phyloP scores from a whole-genome alignment of 2,888 invertebrate species.

The Cataglyphis altisquamis region DNA sequence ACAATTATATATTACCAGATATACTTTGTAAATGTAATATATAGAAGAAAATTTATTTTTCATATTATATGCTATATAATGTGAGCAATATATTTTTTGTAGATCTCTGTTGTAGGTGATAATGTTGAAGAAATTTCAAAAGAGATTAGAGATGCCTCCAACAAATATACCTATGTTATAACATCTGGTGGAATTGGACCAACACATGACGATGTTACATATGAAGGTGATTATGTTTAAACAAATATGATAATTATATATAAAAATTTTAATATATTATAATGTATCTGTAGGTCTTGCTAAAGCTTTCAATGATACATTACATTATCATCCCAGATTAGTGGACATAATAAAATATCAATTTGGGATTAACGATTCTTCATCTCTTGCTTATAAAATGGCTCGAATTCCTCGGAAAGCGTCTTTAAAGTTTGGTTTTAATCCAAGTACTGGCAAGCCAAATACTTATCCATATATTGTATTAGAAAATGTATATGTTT shows the following conservation, averaged over 20 bases:
- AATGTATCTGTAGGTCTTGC: slow-evolving; percentile 85
- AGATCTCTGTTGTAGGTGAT: slow-evolving; percentile 91
- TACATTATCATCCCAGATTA: slow-evolving; percentile 86
- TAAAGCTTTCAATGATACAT: slow-evolving; percentile 87
- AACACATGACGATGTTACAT: slow-evolving; percentile 93
- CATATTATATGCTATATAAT: neutral
- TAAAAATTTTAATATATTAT: slow-evolving; percentile 6
- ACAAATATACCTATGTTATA: slow-evolving; percentile 89
- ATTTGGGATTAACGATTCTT: slow-evolving; percentile 84
- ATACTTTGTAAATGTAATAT: neutral
- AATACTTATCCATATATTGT: slow-evolving; percentile 86
- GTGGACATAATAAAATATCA: slow-evolving; percentile 86
- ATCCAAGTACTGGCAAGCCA: slow-evolving; percentile 75
- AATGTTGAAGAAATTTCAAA: slow-evolving; percentile 88
- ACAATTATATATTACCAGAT: neutral
- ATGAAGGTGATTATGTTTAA: slow-evolving; percentile 87
- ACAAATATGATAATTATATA: neutral
- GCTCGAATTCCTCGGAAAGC: slow-evolving; percentile 87
- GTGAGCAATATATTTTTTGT: neutral
- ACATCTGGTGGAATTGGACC: slow-evolving; percentile 93
- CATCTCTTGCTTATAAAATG: slow-evolving; percentile 86
- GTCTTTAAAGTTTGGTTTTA: slow-evolving; percentile 85
- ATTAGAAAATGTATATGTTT: slow-evolving; percentile 89
- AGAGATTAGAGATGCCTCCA: slow-evolving; percentile 89
- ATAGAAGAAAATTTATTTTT: slow-evolving; percentile 2